A percentile compares a stretch with the other conserved stretches of the same genome.
These are phyloP conservation scores for Puma concolor DNA, from an alignment of 2,113 vertebrate genomes.

Conservation along the genomic window DNA sequence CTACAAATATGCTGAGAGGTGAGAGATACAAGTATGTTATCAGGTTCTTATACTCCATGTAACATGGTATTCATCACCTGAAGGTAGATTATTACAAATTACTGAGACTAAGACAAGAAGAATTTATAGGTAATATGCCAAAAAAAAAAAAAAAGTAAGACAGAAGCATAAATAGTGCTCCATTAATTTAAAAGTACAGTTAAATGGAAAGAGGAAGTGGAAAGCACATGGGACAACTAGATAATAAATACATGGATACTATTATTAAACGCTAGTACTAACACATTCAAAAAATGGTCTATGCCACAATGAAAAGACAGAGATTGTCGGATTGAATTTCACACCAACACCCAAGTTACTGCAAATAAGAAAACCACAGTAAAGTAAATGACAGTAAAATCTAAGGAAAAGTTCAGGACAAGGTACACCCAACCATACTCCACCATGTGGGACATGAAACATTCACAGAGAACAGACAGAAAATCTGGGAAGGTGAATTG, in stretches of 20 bases:
- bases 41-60: neutral
- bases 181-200: neutral
- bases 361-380: neutral
- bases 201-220: neutral
- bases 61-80: neutral
- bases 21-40: neutral
- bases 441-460: neutral
- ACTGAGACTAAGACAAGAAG: neutral
- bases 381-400: neutral
- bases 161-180: neutral
- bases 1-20: neutral
- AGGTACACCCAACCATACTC: neutral
- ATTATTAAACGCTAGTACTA: neutral
- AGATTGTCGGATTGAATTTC: neutral
- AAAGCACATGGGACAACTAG: neutral
- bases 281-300: neutral
- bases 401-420: neutral
- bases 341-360: neutral
- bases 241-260: neutral
- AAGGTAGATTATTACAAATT: neutral
- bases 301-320: neutral
- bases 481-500: neutral
- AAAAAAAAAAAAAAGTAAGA: no score
- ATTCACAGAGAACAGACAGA: neutral
- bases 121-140: neutral